Percentiles rank a stretch among this genome's conserved stretches.
phyloP scores from a whole-genome alignment of 2,888 invertebrate genomes.

The Macrosiphum euphorbiae region DNA sequence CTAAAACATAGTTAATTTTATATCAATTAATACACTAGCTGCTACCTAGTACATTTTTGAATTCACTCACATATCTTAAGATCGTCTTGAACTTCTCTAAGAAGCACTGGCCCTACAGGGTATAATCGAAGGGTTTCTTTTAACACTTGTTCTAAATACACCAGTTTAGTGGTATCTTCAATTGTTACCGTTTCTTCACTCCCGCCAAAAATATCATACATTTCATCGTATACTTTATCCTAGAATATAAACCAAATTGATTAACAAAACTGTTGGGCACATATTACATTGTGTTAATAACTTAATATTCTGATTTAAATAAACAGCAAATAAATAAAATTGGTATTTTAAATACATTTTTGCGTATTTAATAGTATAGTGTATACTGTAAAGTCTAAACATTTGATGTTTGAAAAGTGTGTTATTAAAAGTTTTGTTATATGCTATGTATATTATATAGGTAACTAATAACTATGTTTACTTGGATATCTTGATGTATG shows the following conservation, averaged over 20 bases:
- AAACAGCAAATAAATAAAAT: too few relatives aligned
- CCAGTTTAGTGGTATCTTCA: conserved; percentile 70
- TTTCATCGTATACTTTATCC: conserved; percentile 66
- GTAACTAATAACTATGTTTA: too few relatives aligned
- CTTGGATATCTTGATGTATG: conserved; percentile 68
- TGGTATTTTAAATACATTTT: too few relatives aligned
- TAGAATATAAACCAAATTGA: conserved; percentile 34
- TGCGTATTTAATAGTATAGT: too few relatives aligned
- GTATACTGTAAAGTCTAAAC: too few relatives aligned
- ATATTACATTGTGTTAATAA: too few relatives aligned
- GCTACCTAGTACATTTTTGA: background rate
- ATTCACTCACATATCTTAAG: conserved; percentile 66
- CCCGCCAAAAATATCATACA: conserved; percentile 66
- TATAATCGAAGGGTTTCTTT: conserved; percentile 66
- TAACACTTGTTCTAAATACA: conserved; percentile 66
- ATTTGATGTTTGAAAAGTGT: too few relatives aligned
- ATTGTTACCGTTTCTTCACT: conserved; percentile 69
- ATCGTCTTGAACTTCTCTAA: conserved; percentile 66
- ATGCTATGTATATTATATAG: background rate
- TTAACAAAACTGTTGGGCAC: background rate
- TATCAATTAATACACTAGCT: too few relatives aligned
- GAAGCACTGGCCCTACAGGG: conserved; percentile 65
- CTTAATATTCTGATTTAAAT: too few relatives aligned
- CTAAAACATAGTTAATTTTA: background rate
- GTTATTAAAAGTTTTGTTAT: too few relatives aligned